These are phyloP conservation scores for Drosophila sucinea DNA, from an alignment of 1,140 invertebrate species.

Conservation along the genomic window DNA sequence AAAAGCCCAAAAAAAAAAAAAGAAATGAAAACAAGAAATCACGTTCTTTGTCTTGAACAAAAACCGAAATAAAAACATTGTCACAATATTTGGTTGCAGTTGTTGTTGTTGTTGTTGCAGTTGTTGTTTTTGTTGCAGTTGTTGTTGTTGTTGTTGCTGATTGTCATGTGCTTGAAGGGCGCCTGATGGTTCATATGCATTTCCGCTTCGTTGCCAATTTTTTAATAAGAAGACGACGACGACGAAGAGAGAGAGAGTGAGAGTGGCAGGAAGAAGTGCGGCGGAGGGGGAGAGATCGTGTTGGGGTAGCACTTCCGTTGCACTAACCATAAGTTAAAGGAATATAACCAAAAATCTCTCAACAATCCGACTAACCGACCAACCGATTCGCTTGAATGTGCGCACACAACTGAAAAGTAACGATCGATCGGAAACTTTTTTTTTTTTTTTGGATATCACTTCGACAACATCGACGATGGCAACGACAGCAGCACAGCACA, in stretches of 20 bases:
- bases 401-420: conserved; percentile 75
- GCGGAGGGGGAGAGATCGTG: conserved; percentile 14
- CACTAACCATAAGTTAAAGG: conserved; percentile 53
- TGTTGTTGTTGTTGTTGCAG: conserved; percentile 31
- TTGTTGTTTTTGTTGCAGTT: conserved; percentile 23
- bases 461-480: neutral
- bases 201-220: conserved; percentile 74
- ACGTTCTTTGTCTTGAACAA: conserved; percentile 69
- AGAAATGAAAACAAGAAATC: conserved; percentile 44
- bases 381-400: conserved; percentile 78
- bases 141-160: conserved; percentile 29
- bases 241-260: neutral
- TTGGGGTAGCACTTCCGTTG: conserved; percentile 53
- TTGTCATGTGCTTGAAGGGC: conserved; percentile 13
- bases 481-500: conserved; percentile 5
- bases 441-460: conserved; percentile 5
- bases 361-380: conserved; percentile 33
- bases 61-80: conserved; percentile 21
- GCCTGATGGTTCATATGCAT: conserved; percentile 51
- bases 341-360: neutral
- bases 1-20: neutral
- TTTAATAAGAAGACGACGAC: conserved; percentile 30
- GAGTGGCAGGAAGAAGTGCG: conserved; percentile 4
- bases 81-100: conserved; percentile 19
- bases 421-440: conserved; percentile 59